Evolutionary conservation across 2,797 vertebrate genomes (phyloP).

Genomic region (Arctocebus calabarensis): DNA sequence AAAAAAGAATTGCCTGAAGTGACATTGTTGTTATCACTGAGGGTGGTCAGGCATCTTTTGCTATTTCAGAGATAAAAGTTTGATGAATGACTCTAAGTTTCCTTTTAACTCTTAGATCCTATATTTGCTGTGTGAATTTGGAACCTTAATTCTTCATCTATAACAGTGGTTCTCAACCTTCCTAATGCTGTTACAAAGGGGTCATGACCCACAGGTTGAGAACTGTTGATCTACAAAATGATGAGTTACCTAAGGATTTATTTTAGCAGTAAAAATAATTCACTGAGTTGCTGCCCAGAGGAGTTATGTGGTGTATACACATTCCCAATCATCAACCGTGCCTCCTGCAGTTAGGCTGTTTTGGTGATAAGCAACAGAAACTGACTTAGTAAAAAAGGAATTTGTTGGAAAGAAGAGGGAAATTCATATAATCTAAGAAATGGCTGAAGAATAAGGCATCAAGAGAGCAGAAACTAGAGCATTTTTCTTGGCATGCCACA

Average conservation of each 20-base stretch:
- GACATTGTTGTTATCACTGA: not conserved
- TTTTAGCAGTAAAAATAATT: not conserved
- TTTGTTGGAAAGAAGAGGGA: not conserved
- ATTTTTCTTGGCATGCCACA: fast-evolving
- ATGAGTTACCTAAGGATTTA: not conserved
- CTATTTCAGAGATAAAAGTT: not conserved
- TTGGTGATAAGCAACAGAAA: not conserved
- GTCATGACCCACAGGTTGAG: too few species aligned
- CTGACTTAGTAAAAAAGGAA: not conserved
- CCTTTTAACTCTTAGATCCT: not conserved
- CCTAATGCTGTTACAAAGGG: too few species aligned
- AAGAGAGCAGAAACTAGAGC: not conserved
- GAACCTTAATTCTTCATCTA: not conserved
- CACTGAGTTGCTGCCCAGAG: not conserved
- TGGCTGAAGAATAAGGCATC: not conserved
- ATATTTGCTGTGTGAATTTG: not conserved
- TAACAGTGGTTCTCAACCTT: too few species aligned
- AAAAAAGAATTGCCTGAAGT: not conserved
- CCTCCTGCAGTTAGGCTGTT: not conserved
- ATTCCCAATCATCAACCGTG: not conserved
- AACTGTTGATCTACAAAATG: not conserved
- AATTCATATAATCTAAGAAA: not conserved
- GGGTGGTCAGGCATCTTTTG: not conserved
- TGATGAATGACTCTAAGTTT: not conserved
- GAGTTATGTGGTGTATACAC: not conserved